These are phyloP conservation scores for Tetraodon nigroviridis DNA, from an alignment of 2,113 vertebrate genomes.

Conservation along the genomic window DNA sequence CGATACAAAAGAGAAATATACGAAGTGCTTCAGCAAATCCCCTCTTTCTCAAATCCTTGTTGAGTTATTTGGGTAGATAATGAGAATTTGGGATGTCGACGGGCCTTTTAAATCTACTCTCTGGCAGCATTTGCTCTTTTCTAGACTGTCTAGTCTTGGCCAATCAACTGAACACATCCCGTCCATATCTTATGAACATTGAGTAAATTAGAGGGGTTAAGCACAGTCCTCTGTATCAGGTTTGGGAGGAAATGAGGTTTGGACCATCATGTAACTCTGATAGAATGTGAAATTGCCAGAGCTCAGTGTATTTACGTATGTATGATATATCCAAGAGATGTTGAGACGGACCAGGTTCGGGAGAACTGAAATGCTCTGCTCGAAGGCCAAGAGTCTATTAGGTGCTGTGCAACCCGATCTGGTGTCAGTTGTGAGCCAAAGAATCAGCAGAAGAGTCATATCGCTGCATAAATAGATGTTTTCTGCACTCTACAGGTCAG, in stretches of 20 bases:
- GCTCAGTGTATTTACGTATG: constrained; percentile 41
- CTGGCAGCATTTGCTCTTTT: constrained; percentile 26
- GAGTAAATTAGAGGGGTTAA: constrained; percentile 18
- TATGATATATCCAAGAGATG: constrained; percentile 38
- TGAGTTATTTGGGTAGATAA: constrained; percentile 17
- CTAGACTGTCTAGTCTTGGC: constrained; percentile 25
- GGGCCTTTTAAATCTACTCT: constrained; percentile 2
- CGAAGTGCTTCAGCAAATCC: constrained; percentile 27
- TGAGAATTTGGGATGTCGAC: constrained; percentile 20
- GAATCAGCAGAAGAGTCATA: constrained; percentile 36
- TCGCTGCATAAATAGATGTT: constrained; percentile 37
- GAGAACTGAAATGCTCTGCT: constrained; percentile 32
- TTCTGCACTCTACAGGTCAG: constrained; percentile 26
- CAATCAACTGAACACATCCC: constrained; percentile 20
- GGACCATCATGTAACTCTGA: constrained; percentile 38
- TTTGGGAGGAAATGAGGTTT: constrained; percentile 11
- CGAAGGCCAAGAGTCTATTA: constrained; percentile 44
- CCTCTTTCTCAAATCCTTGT: constrained; percentile 19
- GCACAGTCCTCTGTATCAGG: constrained; percentile 9
- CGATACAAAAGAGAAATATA: constrained; percentile 26
- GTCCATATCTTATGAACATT: constrained; percentile 25
- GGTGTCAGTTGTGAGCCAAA: constrained; percentile 32
- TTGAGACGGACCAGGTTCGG: constrained; percentile 37
- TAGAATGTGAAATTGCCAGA: constrained; percentile 23
- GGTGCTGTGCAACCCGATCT: constrained; percentile 39